phyloP scores from a whole-genome alignment of 2,888 invertebrate genomes.

The Polydrusus tereticollis region DNA sequence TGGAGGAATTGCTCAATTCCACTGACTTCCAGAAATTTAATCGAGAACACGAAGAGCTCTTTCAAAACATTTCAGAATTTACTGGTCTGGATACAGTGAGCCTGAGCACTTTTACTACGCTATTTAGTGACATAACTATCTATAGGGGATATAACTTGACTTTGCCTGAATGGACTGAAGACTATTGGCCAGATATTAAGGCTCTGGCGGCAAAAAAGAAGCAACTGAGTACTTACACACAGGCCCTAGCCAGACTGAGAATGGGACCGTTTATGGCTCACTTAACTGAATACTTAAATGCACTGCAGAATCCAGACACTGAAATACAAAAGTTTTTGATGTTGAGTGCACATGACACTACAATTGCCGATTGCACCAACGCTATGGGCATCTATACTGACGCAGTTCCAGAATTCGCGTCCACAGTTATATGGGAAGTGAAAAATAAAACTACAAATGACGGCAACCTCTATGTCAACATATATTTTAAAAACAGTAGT shows the following conservation, averaged over 20 bases:
- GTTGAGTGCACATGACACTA: conserved; percentile 81
- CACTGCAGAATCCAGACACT: conserved; percentile 45
- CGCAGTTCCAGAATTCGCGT: conserved; percentile 75
- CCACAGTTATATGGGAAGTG: conserved; percentile 78
- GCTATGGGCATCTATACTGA: conserved; percentile 75
- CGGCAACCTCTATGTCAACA: conserved; percentile 27
- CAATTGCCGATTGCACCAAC: conserved; percentile 77
- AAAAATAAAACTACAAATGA: not conserved
- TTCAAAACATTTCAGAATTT: too few species aligned
- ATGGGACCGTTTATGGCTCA: conserved; percentile 78
- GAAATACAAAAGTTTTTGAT: conserved; percentile 47
- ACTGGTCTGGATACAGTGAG: too few species aligned
- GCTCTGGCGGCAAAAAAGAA: conserved; percentile 75
- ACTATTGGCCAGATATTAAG: conserved; percentile 73
- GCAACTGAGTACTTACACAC: conserved; percentile 69
- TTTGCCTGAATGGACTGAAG: conserved; percentile 59
- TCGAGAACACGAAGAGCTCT: too few species aligned
- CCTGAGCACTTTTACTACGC: too few species aligned
- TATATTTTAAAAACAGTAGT: conserved; percentile 47
- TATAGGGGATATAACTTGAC: conserved; percentile 74
- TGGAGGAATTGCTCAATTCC: conserved; percentile 33
- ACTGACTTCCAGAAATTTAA: conserved; percentile 61
- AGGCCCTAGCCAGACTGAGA: conserved; percentile 71
- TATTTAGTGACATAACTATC: too few species aligned
- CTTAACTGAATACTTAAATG: conserved; percentile 74